Evolutionary conservation across 2,113 vertebrate species (phyloP), one percentile per base, ranked within the genome.

Genomic region (Rhipidura dahli): DNA sequence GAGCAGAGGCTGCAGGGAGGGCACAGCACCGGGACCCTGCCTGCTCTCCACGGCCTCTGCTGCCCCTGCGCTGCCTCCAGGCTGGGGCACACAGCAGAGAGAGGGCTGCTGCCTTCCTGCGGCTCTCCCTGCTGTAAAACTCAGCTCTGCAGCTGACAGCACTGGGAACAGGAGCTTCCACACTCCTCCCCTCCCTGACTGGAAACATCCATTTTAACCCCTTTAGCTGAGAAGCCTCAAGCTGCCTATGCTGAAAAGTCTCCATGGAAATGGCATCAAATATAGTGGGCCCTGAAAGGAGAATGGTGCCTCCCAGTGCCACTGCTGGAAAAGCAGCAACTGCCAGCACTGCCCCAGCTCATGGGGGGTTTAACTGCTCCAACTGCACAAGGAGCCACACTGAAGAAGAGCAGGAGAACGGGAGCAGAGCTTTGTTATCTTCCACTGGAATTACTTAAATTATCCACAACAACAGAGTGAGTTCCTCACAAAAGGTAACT

Each of bases 1-100:
- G 45, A 42, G 30, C 30, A n/a, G 61, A 1, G 21, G 18, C 24
- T 65, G 40, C 61, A 61, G 33, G 66, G 53, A 27, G 3, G 7
- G 33, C 3, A 49, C 23, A 31, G 44, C 7, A 37, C 0, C 0
- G 4, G 24, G 9, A 18, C 13, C 10, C 2, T 40, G 35, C 33
- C 19, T 0, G 0, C 33, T 30, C 26, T 16, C 37, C 18, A 20
- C 3, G 11, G 11, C 53, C 39, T 49, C 45, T 1, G 3, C 51
- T 13, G 15, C 35, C 49, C 28, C 4, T 2, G 0, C 1, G 2
- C 8, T 47, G 33, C 33, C 56, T 7, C 13, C 4, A 10, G 22
- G 53, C 47, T 53, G n/a, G 13, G 31, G 13, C 33, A 42, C 31
- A 12, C 1, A 15, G 35, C 6, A 2, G 26, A 15, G 37, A 23